Percentiles rank a stretch among this genome's conserved stretches.
Conservation (phyloP, 2,797 vertebrate species). For the Karalla daura region DNA sequence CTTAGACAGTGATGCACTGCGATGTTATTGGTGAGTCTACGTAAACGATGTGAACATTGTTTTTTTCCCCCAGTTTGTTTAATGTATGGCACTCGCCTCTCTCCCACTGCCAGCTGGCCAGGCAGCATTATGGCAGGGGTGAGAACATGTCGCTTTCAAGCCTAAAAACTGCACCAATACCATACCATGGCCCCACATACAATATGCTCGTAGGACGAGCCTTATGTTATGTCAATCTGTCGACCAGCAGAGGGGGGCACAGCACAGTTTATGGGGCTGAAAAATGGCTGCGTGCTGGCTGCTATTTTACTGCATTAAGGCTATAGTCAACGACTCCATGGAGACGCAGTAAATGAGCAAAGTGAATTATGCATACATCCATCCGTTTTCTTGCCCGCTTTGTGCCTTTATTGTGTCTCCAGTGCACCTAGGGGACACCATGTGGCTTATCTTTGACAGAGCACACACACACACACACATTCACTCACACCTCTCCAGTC, state of each 20-base stretch:
- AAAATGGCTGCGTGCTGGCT: slow-evolving; percentile 30
- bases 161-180: background rate
- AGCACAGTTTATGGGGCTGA: slow-evolving; percentile 30
- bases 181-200: background rate
- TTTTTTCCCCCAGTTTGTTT: too few relatives aligned
- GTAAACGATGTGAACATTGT: too few relatives aligned
- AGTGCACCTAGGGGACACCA: background rate
- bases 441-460: too few relatives aligned
- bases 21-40: too few relatives aligned
- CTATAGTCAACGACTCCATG: slow-evolving; percentile 31
- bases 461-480: too few relatives aligned
- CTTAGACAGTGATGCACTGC: too few relatives aligned
- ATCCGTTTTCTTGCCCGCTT: too few relatives aligned
- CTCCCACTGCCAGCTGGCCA: background rate
- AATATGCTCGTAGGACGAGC: background rate
- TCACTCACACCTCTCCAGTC: too few relatives aligned
- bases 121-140: background rate
- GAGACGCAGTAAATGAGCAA: too few relatives aligned
- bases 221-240: slow-evolving; percentile 18
- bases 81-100: too few relatives aligned
- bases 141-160: background rate
- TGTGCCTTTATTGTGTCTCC: too few relatives aligned
- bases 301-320: slow-evolving; percentile 12
- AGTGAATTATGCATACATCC: too few relatives aligned
- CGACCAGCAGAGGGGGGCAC: slow-evolving; percentile 58